Base-by-base conservation (phyloP, 2,113 vertebrate genomes). In the Euleptes europaea region DNA sequence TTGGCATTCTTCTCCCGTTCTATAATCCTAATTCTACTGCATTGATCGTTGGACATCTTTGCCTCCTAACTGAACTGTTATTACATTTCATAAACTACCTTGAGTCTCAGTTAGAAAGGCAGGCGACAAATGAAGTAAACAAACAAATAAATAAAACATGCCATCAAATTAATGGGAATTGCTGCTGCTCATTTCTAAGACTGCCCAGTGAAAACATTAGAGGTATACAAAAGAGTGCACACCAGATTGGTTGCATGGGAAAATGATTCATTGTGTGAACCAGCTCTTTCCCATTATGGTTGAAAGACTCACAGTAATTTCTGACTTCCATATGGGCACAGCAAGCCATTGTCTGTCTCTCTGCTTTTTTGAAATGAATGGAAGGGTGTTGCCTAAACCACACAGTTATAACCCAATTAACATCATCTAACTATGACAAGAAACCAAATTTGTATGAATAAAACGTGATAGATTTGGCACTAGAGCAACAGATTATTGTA, bases 351-450 rank as follows among this genome's bases (percentile, higher is more conserved):
- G 28, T 31, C 51, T 57, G 33, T 72, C 23, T 70, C 87, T 79
- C 86, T 80, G 40, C 15, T 75, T 3, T 28, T 66, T 2, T 65
- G 38, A 85, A 81, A 38, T 70, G 35, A 79, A 72, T 49, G 31
- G 71, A 80, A 75, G 26, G 63, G 54, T 73, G 67, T 40, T 60
- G 23, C 69, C 33, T n/a, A 54, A 87, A 15, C 57, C 9, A 13
- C 12, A 38, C 42, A 78, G 44, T 72, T 80, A 72, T 51, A 74
- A 87, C 80, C 83, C 14, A 86, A 86, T n/a, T 78, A 31, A 21
- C 10, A 63, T 2, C 42, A 71, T 26, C 19, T 67, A 54, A 67
- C 26, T 33, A 80, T 86, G 83, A 77, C 28, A 84, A 88, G 49
- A 79, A 84, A 79, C 8, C 15, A 84, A 67, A 73, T 42, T 19